phyloP scores from a whole-genome alignment of 2,888 invertebrate genomes.

The Amblyjoppa proteus region DNA sequence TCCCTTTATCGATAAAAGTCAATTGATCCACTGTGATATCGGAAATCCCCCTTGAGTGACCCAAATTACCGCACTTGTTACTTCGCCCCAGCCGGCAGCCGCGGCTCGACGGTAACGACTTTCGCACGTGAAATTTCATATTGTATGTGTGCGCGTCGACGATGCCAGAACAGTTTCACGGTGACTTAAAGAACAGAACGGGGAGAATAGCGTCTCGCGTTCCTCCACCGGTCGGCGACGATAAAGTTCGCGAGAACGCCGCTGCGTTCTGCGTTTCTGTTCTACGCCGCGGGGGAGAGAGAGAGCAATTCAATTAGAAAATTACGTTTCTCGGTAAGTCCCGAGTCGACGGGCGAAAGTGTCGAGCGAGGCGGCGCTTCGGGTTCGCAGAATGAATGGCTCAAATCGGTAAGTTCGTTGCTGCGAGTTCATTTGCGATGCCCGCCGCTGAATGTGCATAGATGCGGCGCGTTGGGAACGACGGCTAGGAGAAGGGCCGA shows the following conservation, averaged over 20 bases:
- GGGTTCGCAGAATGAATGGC: conserved; percentile 29
- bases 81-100: too few species aligned
- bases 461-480: conserved; percentile 6
- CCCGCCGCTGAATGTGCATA: neutral
- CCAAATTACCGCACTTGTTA: too few species aligned
- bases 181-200: conserved; percentile 41
- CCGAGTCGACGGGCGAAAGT: neutral
- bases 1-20: too few species aligned
- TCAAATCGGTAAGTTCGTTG: conserved; percentile 33
- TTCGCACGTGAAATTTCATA: conserved; percentile 27
- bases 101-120: neutral
- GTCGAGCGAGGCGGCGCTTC: conserved; percentile 25
- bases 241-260: conserved; percentile 40
- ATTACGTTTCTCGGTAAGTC: conserved; percentile 52
- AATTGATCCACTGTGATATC: too few species aligned
- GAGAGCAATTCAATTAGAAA: conserved; percentile 50
- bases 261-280: neutral
- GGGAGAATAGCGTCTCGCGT: conserved; percentile 28
- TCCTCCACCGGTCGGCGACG: conserved; percentile 29
- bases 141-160: conserved; percentile 32
- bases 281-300: neutral
- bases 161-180: conserved; percentile 47
- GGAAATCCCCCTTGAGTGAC: too few species aligned
- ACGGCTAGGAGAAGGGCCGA: neutral
- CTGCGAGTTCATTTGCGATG: conserved; percentile 38